Percentiles rank a stretch among this genome's conserved stretches.
Evolutionary conservation across 2,888 invertebrate species (phyloP).

Genomic region (Hypomecis punctinalis): DNA sequence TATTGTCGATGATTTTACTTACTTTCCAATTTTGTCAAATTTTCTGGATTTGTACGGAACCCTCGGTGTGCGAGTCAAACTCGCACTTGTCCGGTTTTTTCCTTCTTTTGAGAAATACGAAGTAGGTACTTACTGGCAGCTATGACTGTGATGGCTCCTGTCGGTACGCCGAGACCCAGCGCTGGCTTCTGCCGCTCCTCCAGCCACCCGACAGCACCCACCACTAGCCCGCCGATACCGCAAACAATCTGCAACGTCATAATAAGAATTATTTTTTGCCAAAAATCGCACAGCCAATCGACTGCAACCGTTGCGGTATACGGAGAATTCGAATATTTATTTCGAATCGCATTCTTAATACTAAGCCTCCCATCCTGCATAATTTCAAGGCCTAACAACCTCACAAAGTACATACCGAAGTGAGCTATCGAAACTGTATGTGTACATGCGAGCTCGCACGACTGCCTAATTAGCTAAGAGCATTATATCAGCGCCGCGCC

Average conservation of each 20-base stretch:
- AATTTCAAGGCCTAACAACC: background rate
- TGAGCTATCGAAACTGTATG: slow-evolving; percentile 1
- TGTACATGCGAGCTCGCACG: slow-evolving; percentile 6
- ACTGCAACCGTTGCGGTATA: too few relatives aligned
- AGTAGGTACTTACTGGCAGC: slow-evolving; percentile 71
- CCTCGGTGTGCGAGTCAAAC: too few relatives aligned
- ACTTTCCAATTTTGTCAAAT: too few relatives aligned
- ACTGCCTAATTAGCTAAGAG: slow-evolving; percentile 29
- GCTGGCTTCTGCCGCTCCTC: slow-evolving; percentile 81
- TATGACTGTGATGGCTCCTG: slow-evolving; percentile 82
- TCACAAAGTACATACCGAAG: background rate
- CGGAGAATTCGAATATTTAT: too few relatives aligned
- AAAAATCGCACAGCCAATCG: too few relatives aligned
- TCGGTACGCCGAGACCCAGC: slow-evolving; percentile 83
- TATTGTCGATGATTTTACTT: too few relatives aligned
- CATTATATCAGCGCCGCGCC: slow-evolving; percentile 17
- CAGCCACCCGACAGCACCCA: slow-evolving; percentile 85
- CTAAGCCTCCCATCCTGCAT: too few relatives aligned
- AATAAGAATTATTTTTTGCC: slow-evolving; percentile 32
- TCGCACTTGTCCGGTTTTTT: too few relatives aligned
- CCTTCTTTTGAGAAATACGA: background rate
- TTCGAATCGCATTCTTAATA: too few relatives aligned
- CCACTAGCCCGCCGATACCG: slow-evolving; percentile 83
- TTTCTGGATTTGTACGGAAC: too few relatives aligned
- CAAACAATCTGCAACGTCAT: slow-evolving; percentile 80